Conservation (phyloP, 2,113 vertebrate genomes). For the Ochotona princeps region DNA sequence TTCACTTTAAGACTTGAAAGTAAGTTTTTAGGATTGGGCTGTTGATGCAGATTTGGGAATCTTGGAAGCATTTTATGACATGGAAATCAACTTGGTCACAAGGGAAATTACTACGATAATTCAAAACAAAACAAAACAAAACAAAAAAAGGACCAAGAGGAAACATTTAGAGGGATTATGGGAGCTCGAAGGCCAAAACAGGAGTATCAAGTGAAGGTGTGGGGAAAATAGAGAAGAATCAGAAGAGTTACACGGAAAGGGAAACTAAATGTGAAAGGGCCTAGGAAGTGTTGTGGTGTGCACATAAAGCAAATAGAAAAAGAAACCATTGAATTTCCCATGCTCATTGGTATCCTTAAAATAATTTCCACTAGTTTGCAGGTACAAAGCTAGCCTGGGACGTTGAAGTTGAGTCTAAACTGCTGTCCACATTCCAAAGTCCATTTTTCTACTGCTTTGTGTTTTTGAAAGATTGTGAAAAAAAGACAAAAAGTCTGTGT, state of each 20-base stretch:
- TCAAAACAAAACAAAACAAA: background rate
- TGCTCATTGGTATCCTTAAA: background rate
- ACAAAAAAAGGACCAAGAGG: background rate
- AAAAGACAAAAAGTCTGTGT: background rate
- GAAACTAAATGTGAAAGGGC: background rate
- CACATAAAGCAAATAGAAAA: background rate
- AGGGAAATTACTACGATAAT: no score
- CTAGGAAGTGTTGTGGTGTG: no score
- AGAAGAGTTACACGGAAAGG: background rate
- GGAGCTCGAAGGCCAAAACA: background rate
- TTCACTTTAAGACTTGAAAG: slow-evolving; percentile 19
- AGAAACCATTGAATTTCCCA: background rate
- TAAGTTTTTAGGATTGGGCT: background rate
- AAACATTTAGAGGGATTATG: background rate
- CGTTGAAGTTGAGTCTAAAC: background rate
- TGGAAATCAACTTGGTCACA: background rate
- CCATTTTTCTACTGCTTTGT: background rate
- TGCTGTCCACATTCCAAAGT: background rate
- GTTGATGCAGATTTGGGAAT: background rate
- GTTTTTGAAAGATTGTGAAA: background rate
- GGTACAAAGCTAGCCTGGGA: background rate
- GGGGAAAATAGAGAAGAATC: background rate
- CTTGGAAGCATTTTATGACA: background rate
- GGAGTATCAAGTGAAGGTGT: background rate
- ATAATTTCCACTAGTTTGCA: background rate